Conservation (phyloP, 2,888 invertebrate species). For the Heliconius ismenius region DNA sequence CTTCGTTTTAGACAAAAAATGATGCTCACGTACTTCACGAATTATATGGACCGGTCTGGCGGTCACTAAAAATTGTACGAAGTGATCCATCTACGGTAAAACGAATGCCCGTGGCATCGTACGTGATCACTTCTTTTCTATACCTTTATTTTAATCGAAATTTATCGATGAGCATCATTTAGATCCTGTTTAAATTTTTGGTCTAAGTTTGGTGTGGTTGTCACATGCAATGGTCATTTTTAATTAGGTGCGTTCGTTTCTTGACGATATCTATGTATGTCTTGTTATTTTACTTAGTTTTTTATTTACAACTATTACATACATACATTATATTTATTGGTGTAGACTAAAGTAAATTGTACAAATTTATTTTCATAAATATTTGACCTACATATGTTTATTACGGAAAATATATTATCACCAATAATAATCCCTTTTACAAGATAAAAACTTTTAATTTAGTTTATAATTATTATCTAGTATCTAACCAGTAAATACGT, state of each 20-base stretch:
- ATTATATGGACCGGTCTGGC: conserved; percentile 70
- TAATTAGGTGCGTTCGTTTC: background rate
- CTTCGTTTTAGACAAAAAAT: conserved; percentile 56
- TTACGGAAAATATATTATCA: background rate
- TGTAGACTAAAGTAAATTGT: background rate
- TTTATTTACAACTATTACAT: background rate
- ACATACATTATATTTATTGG: background rate
- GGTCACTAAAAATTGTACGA: conserved; percentile 69
- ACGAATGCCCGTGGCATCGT: conserved; percentile 48
- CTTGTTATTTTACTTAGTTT: background rate
- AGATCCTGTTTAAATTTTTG: conserved; percentile 8
- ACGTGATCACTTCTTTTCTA: conserved; percentile 64
- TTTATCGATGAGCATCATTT: conserved; percentile 30
- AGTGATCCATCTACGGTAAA: conserved; percentile 63
- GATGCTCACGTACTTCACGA: conserved; percentile 75
- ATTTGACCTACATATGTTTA: background rate
- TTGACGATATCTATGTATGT: background rate
- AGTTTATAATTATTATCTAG: background rate
- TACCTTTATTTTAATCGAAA: conserved; percentile 61
- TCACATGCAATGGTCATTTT: background rate
- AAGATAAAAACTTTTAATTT: too few species aligned
- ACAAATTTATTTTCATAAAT: background rate
- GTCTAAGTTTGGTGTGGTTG: background rate
- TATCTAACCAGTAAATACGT: background rate
- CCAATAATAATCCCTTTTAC: too few species aligned